These are phyloP conservation scores for Gallinago solitaria DNA, from an alignment of 2,797 vertebrate genomes.

Conservation along the genomic window DNA sequence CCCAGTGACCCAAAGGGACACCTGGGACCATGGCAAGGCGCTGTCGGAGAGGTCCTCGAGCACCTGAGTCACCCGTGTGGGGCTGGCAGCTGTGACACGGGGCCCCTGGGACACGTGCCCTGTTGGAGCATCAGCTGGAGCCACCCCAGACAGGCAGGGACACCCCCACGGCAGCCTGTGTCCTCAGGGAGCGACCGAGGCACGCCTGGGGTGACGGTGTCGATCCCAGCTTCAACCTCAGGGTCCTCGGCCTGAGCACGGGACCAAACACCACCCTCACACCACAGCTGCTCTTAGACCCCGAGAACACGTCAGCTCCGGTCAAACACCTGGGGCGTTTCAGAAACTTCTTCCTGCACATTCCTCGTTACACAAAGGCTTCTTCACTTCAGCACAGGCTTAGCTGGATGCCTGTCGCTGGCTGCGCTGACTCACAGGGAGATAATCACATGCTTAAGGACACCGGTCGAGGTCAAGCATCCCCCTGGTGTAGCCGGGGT, in stretches of 20 bases:
- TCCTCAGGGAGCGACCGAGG: accelerated
- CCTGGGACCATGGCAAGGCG: background rate
- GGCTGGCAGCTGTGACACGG: background rate
- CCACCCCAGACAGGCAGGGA: background rate
- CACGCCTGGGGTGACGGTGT: accelerated
- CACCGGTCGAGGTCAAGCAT: background rate
- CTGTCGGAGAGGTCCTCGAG: background rate
- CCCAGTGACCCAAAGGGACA: background rate
- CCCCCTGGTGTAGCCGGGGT: background rate
- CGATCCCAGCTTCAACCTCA: background rate
- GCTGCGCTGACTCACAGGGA: background rate
- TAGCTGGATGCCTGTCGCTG: background rate
- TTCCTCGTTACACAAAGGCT: accelerated
- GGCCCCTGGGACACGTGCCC: background rate
- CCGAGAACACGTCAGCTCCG: background rate
- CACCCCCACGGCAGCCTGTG: background rate
- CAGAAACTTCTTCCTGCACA: background rate
- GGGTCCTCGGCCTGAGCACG: background rate
- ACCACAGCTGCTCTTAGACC: accelerated
- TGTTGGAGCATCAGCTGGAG: background rate
- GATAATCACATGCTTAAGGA: accelerated
- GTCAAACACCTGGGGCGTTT: background rate
- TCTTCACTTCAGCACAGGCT: background rate
- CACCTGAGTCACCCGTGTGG: background rate
- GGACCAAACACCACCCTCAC: background rate